Conservation (phyloP, 2,888 invertebrate genomes). For the Sminthurides aquaticus region DNA sequence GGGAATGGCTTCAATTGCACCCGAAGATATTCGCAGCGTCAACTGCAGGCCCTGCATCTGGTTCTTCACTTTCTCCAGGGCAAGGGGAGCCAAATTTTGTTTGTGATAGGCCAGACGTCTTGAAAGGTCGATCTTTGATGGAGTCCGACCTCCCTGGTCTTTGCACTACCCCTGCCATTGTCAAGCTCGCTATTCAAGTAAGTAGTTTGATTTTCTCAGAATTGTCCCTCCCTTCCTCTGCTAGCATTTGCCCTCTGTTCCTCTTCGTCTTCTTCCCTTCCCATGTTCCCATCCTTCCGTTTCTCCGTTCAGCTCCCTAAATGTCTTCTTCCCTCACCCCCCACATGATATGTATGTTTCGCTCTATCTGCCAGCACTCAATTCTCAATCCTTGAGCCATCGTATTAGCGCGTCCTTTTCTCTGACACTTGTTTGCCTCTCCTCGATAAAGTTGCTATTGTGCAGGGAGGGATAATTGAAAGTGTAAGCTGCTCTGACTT, state of each 20-base stretch:
- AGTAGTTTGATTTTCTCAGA: constrained; percentile 13
- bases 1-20: constrained; percentile 87
- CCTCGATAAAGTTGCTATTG: too few relatives aligned
- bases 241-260: not conserved
- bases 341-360: too few relatives aligned
- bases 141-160: constrained; percentile 72
- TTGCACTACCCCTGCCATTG: constrained; percentile 73
- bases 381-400: too few relatives aligned
- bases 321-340: too few relatives aligned
- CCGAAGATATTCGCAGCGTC: constrained; percentile 60
- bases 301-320: too few relatives aligned
- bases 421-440: too few relatives aligned
- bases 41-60: constrained; percentile 50
- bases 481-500: too few relatives aligned
- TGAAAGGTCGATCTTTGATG: constrained; percentile 66
- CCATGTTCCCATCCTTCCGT: too few relatives aligned
- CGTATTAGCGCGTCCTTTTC: too few relatives aligned
- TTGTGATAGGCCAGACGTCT: constrained; percentile 75
- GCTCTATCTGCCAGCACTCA: too few relatives aligned
- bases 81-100: constrained; percentile 51
- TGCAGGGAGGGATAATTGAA: too few relatives aligned
- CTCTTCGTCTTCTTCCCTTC: constrained; percentile 8
- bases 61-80: constrained; percentile 27
- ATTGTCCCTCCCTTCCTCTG: too few relatives aligned
- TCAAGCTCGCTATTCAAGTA: constrained; percentile 70